phyloP scores from a whole-genome alignment of 2,888 invertebrate genomes.

The Morpho helenor region DNA sequence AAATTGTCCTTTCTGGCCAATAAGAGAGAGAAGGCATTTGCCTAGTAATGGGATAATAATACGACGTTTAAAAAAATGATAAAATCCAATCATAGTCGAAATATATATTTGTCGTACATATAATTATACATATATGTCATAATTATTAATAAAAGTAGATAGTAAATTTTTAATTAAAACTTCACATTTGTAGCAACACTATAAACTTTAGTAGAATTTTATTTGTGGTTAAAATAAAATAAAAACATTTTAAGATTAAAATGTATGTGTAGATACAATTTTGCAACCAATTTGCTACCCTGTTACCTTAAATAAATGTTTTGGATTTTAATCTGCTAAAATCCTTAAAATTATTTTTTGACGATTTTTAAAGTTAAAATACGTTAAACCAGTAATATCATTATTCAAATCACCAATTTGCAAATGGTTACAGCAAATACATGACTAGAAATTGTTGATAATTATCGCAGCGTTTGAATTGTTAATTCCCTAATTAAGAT shows the following conservation, averaged over 20 bases:
- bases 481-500: neutral
- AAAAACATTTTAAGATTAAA: too few species aligned
- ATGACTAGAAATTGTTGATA: constrained; percentile 59
- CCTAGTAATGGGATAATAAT: too few species aligned
- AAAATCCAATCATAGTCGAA: too few species aligned
- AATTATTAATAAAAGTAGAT: neutral
- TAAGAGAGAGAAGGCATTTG: too few species aligned
- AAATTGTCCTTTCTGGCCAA: too few species aligned
- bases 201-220: too few species aligned
- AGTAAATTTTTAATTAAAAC: neutral
- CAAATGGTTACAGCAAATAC: constrained; percentile 50
- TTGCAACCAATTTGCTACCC: constrained; percentile 21
- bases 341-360: constrained; percentile 1
- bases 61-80: too few species aligned
- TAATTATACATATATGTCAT: neutral
- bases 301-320: constrained; percentile 23
- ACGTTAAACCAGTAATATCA: constrained; percentile 17
- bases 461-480: constrained; percentile 14
- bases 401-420: constrained; percentile 39
- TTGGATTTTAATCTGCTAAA: constrained; percentile 2
- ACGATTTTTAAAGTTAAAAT: too few species aligned
- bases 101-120: too few species aligned
- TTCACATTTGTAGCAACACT: neutral
- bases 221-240: too few species aligned
- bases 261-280: too few species aligned